Base-by-base conservation (phyloP, 2,113 vertebrate species). In the Ophthalmolycus amberensis region DNA sequence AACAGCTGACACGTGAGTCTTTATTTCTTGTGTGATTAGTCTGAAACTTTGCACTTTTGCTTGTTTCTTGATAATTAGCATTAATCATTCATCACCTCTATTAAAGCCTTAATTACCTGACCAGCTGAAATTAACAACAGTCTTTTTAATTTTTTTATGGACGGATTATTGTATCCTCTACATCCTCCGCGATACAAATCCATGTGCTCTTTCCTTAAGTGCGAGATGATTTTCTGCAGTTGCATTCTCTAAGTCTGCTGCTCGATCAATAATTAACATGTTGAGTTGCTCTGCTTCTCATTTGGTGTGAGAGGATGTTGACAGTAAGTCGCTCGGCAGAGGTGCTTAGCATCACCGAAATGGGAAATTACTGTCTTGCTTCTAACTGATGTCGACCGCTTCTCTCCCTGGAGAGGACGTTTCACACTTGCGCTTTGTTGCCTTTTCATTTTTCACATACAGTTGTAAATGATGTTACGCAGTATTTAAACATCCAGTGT, bases 211-310 rank as follows among this genome's bases (percentile, higher is more conserved):
- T 67, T 63, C 62, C 48, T 59, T 16, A 65, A 68, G 70, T 76
- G 66, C 44, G 14, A 66, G 46, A 65, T 83, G 27, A 62, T 84
- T 88, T 77, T 54, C 70, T 16, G 38, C 71, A 77, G 67, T 78
- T 80, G 71, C 72, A 38, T 83, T 85, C 80, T 76, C 78, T 63
- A 16, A 66, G 40, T 76, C 77, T 83, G 88, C 72, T n/a, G 56
- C 77, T 73, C 32, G 34, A 91, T 93, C 82, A 93, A 93, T 93
- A 90, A 93, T 93, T 85, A 89, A 91, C 71, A 75, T 68, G 76
- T 89, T 85, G 65, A 20, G 83, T 92, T 89, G 80, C 85, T 90
- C 83, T 60, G 74, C 85, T 93, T 90, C 77, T 83, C 82, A 75
- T 80, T 65, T 74, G 75, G 91, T 81, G 85, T 84, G 84, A 91